Conservation (phyloP, 2,113 vertebrate species). For the Anguilla japonica region DNA sequence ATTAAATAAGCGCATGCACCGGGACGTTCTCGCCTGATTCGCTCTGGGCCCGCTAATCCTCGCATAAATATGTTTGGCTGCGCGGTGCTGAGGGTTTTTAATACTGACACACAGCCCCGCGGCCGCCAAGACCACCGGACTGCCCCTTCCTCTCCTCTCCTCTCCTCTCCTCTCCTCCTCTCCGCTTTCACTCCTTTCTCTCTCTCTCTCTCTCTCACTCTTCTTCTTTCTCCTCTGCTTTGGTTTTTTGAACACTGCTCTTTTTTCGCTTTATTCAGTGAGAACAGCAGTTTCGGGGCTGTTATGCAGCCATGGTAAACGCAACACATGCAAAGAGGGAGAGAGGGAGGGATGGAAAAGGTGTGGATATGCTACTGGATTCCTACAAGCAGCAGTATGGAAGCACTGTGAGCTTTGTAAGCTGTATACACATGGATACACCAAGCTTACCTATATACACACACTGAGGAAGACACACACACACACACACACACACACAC, state of each 20-base stretch:
- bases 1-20: conserved; percentile 99
- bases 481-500: background rate
- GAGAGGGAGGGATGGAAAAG: background rate
- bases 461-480: no score
- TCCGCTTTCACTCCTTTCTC: background rate
- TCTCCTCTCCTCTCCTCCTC: background rate
- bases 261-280: background rate
- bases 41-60: conserved; percentile 95
- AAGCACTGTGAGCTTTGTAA: background rate
- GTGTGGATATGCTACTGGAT: background rate
- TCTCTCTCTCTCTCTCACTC: background rate
- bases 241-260: background rate
- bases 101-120: conserved; percentile 26
- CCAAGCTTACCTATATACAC: background rate
- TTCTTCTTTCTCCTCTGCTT: background rate
- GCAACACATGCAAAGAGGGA: background rate
- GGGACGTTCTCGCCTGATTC: conserved; percentile 89
- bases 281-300: background rate
- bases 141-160: background rate
- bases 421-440: background rate
- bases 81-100: conserved; percentile 72
- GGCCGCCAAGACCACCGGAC: background rate
- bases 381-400: background rate
- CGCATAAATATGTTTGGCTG: conserved; percentile 98
- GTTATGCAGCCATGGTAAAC: background rate